Base-by-base conservation (phyloP, 2,113 vertebrate species). In the Embiotoca jacksoni region DNA sequence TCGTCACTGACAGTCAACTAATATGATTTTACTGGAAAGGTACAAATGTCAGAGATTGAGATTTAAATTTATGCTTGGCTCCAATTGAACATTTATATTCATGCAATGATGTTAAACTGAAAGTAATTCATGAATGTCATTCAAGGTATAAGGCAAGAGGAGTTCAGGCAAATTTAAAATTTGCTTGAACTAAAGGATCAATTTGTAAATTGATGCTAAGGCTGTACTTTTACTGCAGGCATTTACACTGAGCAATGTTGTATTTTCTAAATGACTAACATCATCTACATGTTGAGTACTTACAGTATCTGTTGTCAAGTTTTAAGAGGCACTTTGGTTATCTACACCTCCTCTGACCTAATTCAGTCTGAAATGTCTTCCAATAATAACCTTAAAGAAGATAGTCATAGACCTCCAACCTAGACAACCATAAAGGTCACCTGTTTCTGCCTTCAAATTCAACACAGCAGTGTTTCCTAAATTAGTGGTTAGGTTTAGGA, bases 1-100 rank as follows among this genome's bases (percentile, higher is more conserved):
- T 50, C n/a, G 54, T 58, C 69, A 66, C 7, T 62, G 63, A 56
- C 41, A 63, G 50, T 23, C 75, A 16, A 30, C 14, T 53, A 23
- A 67, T 53, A 49, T 36, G 37, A 47, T 35, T 23, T 32, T 23
- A 36, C 69, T 57, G 47, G 16, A 44, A 71, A 72, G 30, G 4
- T 63, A 14, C 49, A 52, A 52, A 23, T 52, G 49, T 14, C 49
- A 67, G 30, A 14, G 41, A 52, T 68, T 58, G 13, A 56, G 1
- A 41, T 73, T 73, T 1, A 44, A 36, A 72, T 62, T 5, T 2
- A 67, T 53, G 30, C 52, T 30, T 2, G 13, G 47, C 49, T 62
- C 52, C 9, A 33, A 33, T 11, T 23, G 1, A 53, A 5, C 36
- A 31, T 50, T 53, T 63, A 13, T 16, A 69, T 30, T n/a, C 39